phyloP scores from a whole-genome alignment of 2,888 invertebrate genomes.

The Boloria euphrosyne region DNA sequence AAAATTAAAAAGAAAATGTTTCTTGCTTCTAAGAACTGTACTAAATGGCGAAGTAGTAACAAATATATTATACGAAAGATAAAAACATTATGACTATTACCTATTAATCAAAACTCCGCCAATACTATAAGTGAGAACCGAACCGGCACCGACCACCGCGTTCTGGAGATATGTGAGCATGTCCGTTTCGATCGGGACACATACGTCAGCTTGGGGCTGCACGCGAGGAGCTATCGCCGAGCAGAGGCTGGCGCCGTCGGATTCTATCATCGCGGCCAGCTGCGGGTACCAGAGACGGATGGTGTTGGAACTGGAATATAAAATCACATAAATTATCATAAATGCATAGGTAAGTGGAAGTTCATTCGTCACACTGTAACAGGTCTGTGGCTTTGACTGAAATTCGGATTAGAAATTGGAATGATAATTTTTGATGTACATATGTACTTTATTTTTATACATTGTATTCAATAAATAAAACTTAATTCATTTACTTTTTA shows the following conservation, averaged over 20 bases:
- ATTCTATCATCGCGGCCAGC: constrained; percentile 87
- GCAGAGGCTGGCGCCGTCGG: constrained; percentile 60
- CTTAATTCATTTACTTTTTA: no score
- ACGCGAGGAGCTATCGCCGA: constrained; percentile 62
- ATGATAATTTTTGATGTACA: no score
- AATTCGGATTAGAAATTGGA: no score
- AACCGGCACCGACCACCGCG: constrained; percentile 84
- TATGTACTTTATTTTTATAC: no score
- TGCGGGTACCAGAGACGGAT: constrained; percentile 94
- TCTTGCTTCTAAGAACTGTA: neutral
- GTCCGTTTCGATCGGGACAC: constrained; percentile 74
- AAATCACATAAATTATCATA: neutral
- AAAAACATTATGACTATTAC: constrained; percentile 42
- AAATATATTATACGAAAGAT: neutral
- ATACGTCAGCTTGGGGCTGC: constrained; percentile 45
- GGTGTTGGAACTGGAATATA: constrained; percentile 85
- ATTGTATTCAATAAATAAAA: no score
- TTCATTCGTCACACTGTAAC: no score
- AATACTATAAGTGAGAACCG: constrained; percentile 84
- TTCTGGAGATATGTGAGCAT: constrained; percentile 86
- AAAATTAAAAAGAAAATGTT: no score
- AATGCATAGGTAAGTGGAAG: no score
- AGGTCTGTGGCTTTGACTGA: no score
- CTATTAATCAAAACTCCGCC: constrained; percentile 71
- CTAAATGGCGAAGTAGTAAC: neutral